These are phyloP conservation scores for Pachyuromys duprasi DNA, from an alignment of 2,797 vertebrate species.

Conservation along the genomic window DNA sequence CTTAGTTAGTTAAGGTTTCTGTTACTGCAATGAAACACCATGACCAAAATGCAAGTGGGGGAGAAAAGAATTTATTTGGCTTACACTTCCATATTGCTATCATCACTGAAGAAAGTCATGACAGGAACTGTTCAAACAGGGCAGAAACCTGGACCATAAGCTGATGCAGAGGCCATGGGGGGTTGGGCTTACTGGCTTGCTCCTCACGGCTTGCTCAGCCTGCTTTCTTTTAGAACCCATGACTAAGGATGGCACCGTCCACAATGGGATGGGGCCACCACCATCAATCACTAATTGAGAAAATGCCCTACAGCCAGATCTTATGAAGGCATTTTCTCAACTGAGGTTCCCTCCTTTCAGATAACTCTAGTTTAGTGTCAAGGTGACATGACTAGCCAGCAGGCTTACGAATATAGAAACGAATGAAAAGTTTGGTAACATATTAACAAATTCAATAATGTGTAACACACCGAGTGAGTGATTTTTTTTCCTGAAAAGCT, in stretches of 20 bases:
- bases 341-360: background rate
- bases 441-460: conserved; percentile 22
- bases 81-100: background rate
- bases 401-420: conserved; percentile 13
- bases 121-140: background rate
- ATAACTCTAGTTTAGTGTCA: background rate
- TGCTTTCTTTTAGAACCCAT: background rate
- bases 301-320: background rate
- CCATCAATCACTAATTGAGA: background rate
- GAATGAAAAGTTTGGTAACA: conserved; percentile 55
- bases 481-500: conserved; percentile 29
- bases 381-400: background rate
- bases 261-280: background rate
- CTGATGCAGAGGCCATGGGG: background rate
- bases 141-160: background rate
- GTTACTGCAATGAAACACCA: background rate
- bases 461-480: background rate
- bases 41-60: background rate
- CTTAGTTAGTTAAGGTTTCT: background rate
- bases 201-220: background rate
- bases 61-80: background rate
- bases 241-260: background rate
- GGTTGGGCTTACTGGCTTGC: background rate
- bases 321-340: background rate
- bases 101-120: background rate